Base-by-base conservation (phyloP, 2,888 invertebrate genomes). In the Beris chalybata region DNA sequence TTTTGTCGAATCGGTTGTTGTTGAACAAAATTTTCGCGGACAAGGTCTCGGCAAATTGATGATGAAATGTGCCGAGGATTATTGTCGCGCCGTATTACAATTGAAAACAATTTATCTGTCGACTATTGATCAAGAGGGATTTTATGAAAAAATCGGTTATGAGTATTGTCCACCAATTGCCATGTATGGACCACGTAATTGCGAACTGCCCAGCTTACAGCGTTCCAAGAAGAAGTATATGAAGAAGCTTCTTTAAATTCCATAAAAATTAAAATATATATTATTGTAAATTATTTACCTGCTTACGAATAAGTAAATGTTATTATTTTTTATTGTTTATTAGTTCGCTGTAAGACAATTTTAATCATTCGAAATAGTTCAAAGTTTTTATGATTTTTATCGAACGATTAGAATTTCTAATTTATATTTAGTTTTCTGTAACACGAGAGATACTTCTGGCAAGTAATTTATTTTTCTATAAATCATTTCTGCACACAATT, bases 1-100 rank as follows among this genome's bases (percentile, higher is more conserved):
- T 79, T 91, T 91, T 76, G 83, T 93, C 65, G 92, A 93, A 83
- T 89, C 92, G 48, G 92, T 93, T 71, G 89, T 93, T 13, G 92
- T 93, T 74, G 85, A 85, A 71, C 87, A 85, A 78, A 79, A 81
- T 15, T 84, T 87, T 74, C 84, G 93, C 71, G 91, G 91, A 11
- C 86, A 87, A 79, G 92, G 91, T 72, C 83, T 90, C 70, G 93
- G 93, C 22, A 89, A 88, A 73, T 83, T 85, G 74, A 82, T 93
- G 47, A 89, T 93, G 89, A 83, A 81, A 67, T 85, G 87, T 76
- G 85, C 88, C 6, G 93, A 93, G 81, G 85, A 89, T 70, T 91
- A 91, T 77, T 89, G 89, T 74, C 86, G 84, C 71, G 81, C 82
- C 67, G 81, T 82, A 69, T 83, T 89, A 70, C 82, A 85, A 68